phyloP scores from a whole-genome alignment of 2,888 invertebrate species.

The Selenia dentaria region DNA sequence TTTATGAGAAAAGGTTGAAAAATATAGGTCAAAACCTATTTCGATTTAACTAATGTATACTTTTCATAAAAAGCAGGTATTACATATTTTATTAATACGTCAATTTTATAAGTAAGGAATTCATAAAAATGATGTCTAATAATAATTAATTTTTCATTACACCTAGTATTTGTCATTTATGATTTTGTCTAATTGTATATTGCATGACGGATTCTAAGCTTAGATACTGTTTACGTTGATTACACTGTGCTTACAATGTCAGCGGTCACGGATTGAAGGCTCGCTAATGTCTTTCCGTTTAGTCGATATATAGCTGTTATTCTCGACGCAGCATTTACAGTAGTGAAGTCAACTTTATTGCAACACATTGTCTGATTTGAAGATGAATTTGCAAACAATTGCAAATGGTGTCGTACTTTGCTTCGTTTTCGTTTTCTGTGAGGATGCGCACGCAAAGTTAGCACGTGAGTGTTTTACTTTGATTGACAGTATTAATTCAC shows the following conservation, averaged over 20 bases:
- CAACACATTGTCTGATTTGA: slow-evolving; percentile 43
- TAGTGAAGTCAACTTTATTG: slow-evolving; percentile 51
- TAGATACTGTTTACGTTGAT: neutral
- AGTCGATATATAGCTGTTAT: slow-evolving; percentile 65
- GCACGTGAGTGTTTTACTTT: slow-evolving; percentile 60
- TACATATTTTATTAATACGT: no score
- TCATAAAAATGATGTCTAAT: no score
- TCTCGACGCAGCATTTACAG: slow-evolving; percentile 44
- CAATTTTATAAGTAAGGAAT: no score
- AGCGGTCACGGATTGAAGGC: slow-evolving; percentile 47
- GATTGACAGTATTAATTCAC: no score
- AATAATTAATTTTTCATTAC: no score
- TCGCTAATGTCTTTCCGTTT: slow-evolving; percentile 54
- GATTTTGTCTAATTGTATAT: no score
- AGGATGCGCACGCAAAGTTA: slow-evolving; percentile 52
- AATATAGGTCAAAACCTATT: no score
- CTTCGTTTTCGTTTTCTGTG: slow-evolving; percentile 40
- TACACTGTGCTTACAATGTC: slow-evolving; percentile 37
- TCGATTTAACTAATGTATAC: no score
- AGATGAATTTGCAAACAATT: slow-evolving; percentile 50
- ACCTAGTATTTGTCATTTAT: no score
- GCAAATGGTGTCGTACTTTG: slow-evolving; percentile 43
- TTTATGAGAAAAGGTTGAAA: no score
- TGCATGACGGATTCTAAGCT: no score
- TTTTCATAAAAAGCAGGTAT: no score